Evolutionary conservation across 2,113 vertebrate genomes (phyloP), one percentile per base, ranked within the genome.

Genomic region (Seriola rivoliana): DNA sequence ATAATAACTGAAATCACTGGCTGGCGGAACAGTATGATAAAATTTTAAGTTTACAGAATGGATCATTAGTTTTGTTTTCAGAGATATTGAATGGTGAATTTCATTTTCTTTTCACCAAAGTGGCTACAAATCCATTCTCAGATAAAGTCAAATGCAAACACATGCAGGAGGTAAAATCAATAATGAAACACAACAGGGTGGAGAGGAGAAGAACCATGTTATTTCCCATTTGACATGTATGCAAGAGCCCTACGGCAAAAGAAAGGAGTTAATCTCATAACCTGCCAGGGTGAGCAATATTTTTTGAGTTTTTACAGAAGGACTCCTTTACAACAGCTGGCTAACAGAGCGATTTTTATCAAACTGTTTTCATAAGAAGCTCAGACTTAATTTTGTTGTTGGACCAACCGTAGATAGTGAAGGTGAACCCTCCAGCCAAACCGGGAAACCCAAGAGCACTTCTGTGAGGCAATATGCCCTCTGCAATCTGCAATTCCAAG

Each of bases 401-500:
- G 25, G 8, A 90, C 91, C 36, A 36, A 98, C 97, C 97, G 66
- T 99, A 98, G 88, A 99, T 94, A 11, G 96, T 97, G 70, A 97
- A 99, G 68, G 96, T 98, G 88, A 99, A 99, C 36, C 98, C 97
- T 91, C 98, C 98, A 67, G 97, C 97, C 83, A 99, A 89, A 71
- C 98, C 98, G 5, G 98, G 97, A 86, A 97, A 97, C 13, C 98
- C 97, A 85, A 96, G 96, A 34, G 96, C 95, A 85, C 96, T 96
- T 78, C 97, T 96, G 73, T 97, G 97, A 82, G 98, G 97, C 91
- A 98, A 80, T 0, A 93, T 90, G 0, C 97, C 97, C 89, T 97
- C 97, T n/a, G 95, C 95, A 57, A 97, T 93, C 97, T 99, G 95
- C 57, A 65, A 92, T 10, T 67, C 48, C n/a, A 72, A 80, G 54